Conservation (phyloP, 2,113 vertebrate species). For the Guaruba guarouba region DNA sequence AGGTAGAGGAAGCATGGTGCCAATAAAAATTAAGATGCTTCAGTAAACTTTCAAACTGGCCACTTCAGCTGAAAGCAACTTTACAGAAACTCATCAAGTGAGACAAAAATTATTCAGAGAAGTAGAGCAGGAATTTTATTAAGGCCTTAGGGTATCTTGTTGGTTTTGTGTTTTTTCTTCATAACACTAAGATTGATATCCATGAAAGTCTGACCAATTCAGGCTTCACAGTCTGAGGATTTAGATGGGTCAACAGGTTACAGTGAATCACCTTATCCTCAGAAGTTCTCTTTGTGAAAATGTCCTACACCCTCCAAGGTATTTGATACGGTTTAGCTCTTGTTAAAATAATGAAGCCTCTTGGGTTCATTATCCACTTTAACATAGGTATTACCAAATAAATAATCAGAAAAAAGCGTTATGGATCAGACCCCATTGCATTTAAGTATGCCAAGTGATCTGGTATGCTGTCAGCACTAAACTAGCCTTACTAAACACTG, state of each 20-base stretch:
- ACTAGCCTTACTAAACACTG: not conserved
- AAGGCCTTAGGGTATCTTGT: not conserved
- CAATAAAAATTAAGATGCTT: conserved; percentile 67
- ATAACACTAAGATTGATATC: not conserved
- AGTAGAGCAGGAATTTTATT: not conserved
- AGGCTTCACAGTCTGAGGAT: not conserved
- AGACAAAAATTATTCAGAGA: not conserved
- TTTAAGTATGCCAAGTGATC: not conserved
- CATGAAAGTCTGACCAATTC: not conserved
- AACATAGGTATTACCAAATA: not conserved
- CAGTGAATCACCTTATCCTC: not conserved
- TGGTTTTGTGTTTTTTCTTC: not conserved
- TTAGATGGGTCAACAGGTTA: not conserved
- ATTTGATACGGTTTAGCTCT: not conserved
- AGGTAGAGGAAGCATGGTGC: conserved; percentile 25
- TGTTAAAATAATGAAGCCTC: not conserved
- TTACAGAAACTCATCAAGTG: not conserved
- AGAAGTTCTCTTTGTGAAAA: not conserved
- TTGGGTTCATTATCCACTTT: not conserved
- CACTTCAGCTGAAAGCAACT: conserved; percentile 2
- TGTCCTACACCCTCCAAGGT: not conserved
- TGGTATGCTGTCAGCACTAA: not conserved
- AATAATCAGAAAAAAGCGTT: not conserved
- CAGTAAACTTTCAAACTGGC: conserved; percentile 38
- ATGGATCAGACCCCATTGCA: not conserved